These are phyloP conservation scores for Halichoeres trimaculatus DNA, from an alignment of 2,113 vertebrate genomes.

Conservation along the genomic window DNA sequence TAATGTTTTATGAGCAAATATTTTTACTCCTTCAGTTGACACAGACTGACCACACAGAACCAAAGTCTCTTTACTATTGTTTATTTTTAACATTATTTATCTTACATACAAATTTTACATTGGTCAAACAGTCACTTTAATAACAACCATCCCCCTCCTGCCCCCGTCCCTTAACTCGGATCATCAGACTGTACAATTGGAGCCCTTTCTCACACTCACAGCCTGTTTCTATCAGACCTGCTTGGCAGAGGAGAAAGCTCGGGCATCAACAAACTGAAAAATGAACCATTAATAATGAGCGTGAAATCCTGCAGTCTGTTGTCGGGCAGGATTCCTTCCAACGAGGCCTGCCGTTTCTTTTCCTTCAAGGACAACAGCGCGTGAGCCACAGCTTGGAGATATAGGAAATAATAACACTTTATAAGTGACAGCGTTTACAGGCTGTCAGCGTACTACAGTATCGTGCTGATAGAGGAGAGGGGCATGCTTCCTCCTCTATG, in stretches of 20 bases:
- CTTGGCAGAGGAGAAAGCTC: constrained; percentile 47
- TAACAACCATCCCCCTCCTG: constrained; percentile 13
- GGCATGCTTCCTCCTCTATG: constrained; percentile 67
- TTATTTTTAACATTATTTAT: constrained; percentile 72
- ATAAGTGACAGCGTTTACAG: constrained; percentile 57
- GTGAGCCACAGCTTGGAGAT: constrained; percentile 30
- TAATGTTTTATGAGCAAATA: too few relatives aligned
- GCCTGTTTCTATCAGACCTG: constrained; percentile 34
- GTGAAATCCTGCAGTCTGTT: constrained; percentile 6
- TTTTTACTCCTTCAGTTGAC: not conserved
- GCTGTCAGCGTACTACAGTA: constrained; percentile 60
- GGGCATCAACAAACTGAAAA: constrained; percentile 33
- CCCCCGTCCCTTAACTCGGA: constrained; percentile 35
- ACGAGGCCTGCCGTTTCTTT: constrained; percentile 11
- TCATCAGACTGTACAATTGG: constrained; percentile 58
- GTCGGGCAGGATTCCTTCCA: not conserved
- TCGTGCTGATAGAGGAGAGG: constrained; percentile 53
- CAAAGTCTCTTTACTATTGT: constrained; percentile 51
- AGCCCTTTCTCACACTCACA: constrained; percentile 58
- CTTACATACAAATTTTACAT: constrained; percentile 84
- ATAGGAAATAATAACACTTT: constrained; percentile 69
- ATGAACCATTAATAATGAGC: constrained; percentile 30
- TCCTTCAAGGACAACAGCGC: constrained; percentile 22
- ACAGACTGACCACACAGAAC: not conserved
- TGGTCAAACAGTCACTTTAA: constrained; percentile 71